These are phyloP conservation scores for Pachycephala philippinensis DNA, from an alignment of 2,113 vertebrate species.

Conservation along the genomic window DNA sequence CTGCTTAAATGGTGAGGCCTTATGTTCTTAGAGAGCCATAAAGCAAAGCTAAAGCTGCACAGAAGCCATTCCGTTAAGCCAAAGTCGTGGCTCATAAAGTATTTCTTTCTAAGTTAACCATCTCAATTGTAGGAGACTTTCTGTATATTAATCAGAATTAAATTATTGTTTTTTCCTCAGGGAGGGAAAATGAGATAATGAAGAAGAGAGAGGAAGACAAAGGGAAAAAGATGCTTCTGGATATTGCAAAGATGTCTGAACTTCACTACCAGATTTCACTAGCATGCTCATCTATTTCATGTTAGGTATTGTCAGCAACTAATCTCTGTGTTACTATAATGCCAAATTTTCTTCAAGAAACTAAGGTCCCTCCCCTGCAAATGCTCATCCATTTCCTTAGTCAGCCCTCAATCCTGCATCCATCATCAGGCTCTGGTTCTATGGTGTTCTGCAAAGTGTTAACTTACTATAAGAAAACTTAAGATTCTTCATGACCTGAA, in stretches of 20 bases:
- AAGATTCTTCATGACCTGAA: not conserved
- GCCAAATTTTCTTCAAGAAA: not conserved
- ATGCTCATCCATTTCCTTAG: not conserved
- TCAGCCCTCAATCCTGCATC: not conserved
- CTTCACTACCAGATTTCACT: not conserved
- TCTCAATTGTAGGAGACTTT: not conserved
- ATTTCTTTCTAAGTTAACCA: not conserved
- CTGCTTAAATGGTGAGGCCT: not conserved
- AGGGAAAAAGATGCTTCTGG: not conserved
- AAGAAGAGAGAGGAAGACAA: not conserved
- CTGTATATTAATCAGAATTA: not conserved
- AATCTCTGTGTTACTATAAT: not conserved
- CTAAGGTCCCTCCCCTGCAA: not conserved
- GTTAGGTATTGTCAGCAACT: not conserved
- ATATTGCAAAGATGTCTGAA: not conserved
- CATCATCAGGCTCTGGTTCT: not conserved
- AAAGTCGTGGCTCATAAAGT: not conserved
- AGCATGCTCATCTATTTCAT: not conserved
- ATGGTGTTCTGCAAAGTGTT: not conserved
- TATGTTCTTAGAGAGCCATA: not conserved
- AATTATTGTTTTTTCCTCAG: not conserved
- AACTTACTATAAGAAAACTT: not conserved
- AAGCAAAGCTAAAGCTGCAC: not conserved
- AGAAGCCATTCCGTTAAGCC: not conserved
- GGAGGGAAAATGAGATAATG: not conserved